Evolutionary conservation across 1,140 invertebrate species (phyloP).

Genomic region (Cheumatopsyche charites): DNA sequence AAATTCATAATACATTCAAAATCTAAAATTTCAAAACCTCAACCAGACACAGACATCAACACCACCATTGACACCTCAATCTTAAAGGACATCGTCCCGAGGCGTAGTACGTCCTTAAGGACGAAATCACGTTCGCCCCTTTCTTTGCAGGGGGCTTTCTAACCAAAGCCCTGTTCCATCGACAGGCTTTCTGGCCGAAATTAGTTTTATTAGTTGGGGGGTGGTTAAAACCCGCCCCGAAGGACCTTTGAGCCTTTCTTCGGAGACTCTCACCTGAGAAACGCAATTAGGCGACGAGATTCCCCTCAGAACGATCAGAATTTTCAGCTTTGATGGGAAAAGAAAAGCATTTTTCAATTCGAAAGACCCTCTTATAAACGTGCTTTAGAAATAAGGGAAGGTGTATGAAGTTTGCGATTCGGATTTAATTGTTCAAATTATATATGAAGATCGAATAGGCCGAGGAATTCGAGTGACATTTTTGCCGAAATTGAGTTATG

Average conservation of each 20-base stretch:
- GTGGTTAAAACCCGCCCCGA: not conserved
- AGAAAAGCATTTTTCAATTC: not conserved
- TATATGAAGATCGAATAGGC: no score
- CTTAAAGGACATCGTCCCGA: no score
- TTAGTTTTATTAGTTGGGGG: slow-evolving; percentile 33
- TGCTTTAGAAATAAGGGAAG: no score
- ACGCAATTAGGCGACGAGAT: not conserved
- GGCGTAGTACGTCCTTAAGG: not conserved
- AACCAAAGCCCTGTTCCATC: slow-evolving; percentile 22
- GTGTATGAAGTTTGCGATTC: no score
- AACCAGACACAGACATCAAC: no score
- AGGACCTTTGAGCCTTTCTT: not conserved
- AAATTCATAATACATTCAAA: no score
- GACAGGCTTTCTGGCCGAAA: slow-evolving; percentile 24
- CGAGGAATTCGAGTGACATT: no score
- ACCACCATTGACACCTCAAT: no score
- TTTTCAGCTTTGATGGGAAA: not conserved
- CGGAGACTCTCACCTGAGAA: slow-evolving; percentile 16
- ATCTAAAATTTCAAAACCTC: no score
- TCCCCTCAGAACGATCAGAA: not conserved
- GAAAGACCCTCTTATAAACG: no score
- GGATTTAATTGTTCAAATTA: no score
- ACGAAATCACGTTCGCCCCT: not conserved
- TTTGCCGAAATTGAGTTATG: no score
- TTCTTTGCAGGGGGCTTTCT: not conserved